Evolutionary conservation across 2,113 vertebrate species (phyloP), one percentile per base, ranked within the genome.

Genomic region (Glaucidium brasilianum): DNA sequence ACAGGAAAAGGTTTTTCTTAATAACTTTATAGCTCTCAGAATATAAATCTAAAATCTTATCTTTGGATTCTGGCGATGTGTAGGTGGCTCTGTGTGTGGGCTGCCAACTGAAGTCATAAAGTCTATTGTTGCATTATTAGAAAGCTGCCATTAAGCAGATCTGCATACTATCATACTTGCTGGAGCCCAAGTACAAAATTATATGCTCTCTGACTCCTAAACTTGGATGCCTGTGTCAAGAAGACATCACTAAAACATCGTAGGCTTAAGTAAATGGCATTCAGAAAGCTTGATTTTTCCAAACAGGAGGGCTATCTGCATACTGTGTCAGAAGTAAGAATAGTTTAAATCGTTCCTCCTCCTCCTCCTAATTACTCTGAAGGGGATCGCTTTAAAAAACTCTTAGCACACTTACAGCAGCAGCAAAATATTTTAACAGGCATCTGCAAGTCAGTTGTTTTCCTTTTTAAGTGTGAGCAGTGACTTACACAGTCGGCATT

Each of bases 101-200:
- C 80, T 96, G 66, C 90, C 83, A 77, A 47, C 56, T 77, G 66
- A 92, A 97, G 81, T 29, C 60, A 72, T 45, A 87, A 96, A 76
- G 66, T 81, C 87, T 93, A 94, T 95, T 96, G 90, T 91, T 96
- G 86, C 86, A 37, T 85, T 94, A 92, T 85, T 95, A 96, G 84
- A 97, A 97, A 95, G 49, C 76, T 95, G 77, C 71, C 81, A 86
- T 94, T 95, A 85, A 81, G 85, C 75, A 85, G 23, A 72, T 79
- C 66, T 95, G 76, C 12, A 9, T 68, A 92, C 96, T 92, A 77
- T 69, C 37, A 64, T 47, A 80, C 32, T 50, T 92, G 22, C 32
- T 90, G 52, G 29, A 93, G 71, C 35, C 63, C 67, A 79, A 47
- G 15, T 74, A 73, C 83, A 71, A 91, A 59, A 93, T 67, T 60